Evolutionary conservation across 2,888 invertebrate genomes (phyloP).

Genomic region (Acanthopleura granulata): DNA sequence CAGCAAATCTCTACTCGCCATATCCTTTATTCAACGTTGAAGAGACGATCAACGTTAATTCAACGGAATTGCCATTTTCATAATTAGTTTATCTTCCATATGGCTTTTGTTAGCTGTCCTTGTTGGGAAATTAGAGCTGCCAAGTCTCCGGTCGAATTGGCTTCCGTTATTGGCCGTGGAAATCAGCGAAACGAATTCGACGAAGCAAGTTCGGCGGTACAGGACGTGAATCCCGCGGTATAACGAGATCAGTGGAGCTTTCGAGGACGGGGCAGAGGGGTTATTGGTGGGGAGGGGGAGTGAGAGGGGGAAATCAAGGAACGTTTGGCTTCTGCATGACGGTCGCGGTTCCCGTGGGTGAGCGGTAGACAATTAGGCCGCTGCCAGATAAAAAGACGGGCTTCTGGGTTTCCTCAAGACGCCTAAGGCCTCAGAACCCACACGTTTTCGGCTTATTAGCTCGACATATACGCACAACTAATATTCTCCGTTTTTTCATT

Average conservation of each 20-base stretch:
- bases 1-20: too few relatives aligned
- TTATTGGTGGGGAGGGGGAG: too few relatives aligned
- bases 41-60: not conserved
- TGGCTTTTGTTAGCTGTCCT: not conserved
- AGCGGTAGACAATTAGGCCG: not conserved
- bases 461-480: too few relatives aligned
- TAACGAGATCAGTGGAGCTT: not conserved
- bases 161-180: not conserved
- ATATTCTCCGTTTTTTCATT: not conserved
- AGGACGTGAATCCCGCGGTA: not conserved
- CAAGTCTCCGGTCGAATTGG: not conserved
- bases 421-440: too few relatives aligned
- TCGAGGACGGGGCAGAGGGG: too few relatives aligned
- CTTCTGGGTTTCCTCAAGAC: not conserved
- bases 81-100: constrained; percentile 6
- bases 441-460: too few relatives aligned
- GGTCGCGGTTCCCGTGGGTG: too few relatives aligned
- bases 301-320: too few relatives aligned
- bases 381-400: not conserved
- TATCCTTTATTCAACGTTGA: not conserved
- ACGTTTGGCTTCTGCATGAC: too few relatives aligned
- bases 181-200: not conserved
- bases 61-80: not conserved
- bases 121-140: not conserved
- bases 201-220: not conserved